Evolutionary conservation across 2,113 vertebrate genomes (phyloP), one percentile per base, ranked within the genome.

Genomic region (Pseudorhombus dupliciocellatus): DNA sequence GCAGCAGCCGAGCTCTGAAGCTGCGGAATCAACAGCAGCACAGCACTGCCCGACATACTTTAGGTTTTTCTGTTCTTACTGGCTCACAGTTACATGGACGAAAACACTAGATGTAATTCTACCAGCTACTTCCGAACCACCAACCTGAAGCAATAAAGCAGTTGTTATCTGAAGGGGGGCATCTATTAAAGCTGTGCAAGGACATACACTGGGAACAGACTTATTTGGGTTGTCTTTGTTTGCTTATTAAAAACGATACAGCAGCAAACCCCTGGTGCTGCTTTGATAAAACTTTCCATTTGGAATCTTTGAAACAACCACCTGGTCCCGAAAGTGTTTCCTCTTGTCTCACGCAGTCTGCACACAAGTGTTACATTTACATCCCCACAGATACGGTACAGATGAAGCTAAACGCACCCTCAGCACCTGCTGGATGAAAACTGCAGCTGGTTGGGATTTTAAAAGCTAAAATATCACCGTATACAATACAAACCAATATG

Each of bases 1-100:
- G 53, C 57, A 68, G 64, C 16, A 55, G 2, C 53, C 75, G 74
- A 78, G 75, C 46, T 52, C 50, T 73, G 64, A 51, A 64, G 51
- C 34, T 63, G 50, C 14, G 69, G 42, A 75, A 61, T 57, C 54
- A 73, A 75, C 52, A 64, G 16, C 56, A 71, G 16, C 52, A 42
- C 58, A 34, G 40, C 7, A 4, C 55, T 48, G 54, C n/a, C 54
- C 26, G 18, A 57, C 57, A 66, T 6, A 34, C 22, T 66, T 80
- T 8, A 25, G 3, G 65, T 55, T 42, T 8, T 65, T 70, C 60
- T 54, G 34, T 24, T 34, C 14, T 52, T 71, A 28, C 16, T 42
- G 58, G 20, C 11, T 60, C 7, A 54, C 26, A 26, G 11, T 52
- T 42, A 16, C 14, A 55, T 21, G 16, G 31, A 22, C 5, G 37